Percentiles rank a stretch among this genome's conserved stretches.
Evolutionary conservation across 2,113 vertebrate species (phyloP).

Genomic region (Phylloscopus whistleri): DNA sequence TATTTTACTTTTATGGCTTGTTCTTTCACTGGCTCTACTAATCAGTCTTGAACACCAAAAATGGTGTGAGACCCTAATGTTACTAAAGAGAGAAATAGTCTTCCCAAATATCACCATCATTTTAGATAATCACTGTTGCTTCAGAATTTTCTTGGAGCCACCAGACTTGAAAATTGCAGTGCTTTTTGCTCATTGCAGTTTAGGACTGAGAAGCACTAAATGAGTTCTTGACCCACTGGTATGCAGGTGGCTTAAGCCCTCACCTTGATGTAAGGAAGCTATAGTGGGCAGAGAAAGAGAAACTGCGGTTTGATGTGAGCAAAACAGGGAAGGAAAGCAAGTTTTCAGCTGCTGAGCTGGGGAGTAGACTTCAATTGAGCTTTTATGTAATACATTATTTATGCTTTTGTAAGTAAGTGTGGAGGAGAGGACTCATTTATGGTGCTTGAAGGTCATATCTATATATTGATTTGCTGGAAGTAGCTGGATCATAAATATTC

Average conservation of each 20-base stretch:
- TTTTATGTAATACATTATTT: neutral
- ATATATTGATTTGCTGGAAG: neutral
- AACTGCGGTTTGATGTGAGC: neutral
- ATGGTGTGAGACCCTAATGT: accelerated
- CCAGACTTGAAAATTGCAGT: neutral
- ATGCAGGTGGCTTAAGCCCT: neutral
- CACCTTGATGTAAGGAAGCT: neutral
- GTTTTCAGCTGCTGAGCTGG: neutral
- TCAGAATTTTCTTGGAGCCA: neutral
- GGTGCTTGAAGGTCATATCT: neutral
- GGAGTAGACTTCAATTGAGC: neutral
- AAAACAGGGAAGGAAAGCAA: neutral
- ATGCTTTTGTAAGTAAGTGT: neutral
- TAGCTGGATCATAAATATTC: neutral
- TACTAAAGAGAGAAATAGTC: neutral
- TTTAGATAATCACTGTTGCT: neutral
- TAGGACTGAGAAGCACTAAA: neutral
- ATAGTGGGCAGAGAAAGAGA: neutral
- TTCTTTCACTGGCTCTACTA: neutral
- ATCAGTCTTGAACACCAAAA: neutral
- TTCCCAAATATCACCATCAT: neutral
- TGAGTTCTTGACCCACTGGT: neutral
- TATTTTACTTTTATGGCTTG: neutral
- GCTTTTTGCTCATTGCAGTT: neutral
- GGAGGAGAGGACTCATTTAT: neutral